Percentiles rank a stretch among this genome's conserved stretches.
These are phyloP conservation scores for Perognathus longimembris DNA, from an alignment of 2,113 vertebrate species.

Conservation along the genomic window DNA sequence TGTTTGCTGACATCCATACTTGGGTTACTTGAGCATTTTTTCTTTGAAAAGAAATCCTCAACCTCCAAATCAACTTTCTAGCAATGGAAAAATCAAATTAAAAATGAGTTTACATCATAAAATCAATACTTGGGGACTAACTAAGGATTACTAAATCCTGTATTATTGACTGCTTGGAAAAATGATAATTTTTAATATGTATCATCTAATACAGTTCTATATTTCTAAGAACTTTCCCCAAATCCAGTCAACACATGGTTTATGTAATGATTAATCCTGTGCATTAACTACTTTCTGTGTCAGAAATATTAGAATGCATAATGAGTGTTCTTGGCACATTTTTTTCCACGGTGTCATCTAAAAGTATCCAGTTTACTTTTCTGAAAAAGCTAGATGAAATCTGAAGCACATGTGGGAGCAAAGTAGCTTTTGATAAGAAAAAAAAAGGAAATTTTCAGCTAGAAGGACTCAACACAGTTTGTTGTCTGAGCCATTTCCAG, in stretches of 20 bases:
- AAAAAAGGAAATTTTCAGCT: slow-evolving; percentile 40
- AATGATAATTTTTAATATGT: slow-evolving; percentile 63
- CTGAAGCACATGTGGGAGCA: neutral
- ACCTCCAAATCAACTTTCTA: slow-evolving; percentile 49
- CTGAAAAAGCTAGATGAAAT: slow-evolving; percentile 28
- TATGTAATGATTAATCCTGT: slow-evolving; percentile 74
- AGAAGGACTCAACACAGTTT: neutral
- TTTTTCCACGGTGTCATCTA: slow-evolving; percentile 14
- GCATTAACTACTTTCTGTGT: slow-evolving; percentile 58
- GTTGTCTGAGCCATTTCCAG: slow-evolving; percentile 36
- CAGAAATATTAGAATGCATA: neutral
- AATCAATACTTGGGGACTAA: slow-evolving; percentile 82
- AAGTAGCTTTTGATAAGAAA: neutral
- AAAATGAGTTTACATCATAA: slow-evolving; percentile 83
- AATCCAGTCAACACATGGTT: slow-evolving; percentile 67
- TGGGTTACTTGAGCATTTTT: neutral
- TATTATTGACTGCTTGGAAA: slow-evolving; percentile 81
- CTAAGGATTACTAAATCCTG: slow-evolving; percentile 83
- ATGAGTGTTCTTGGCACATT: neutral
- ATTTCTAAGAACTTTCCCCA: slow-evolving; percentile 76
- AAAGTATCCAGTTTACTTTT: neutral
- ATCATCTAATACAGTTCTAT: slow-evolving; percentile 62
- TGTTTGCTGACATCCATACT: neutral
- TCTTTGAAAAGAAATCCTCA: slow-evolving; percentile 20
- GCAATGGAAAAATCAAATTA: slow-evolving; percentile 80